Base-by-base conservation (phyloP, 2,888 invertebrate species). In the Patella pellucida region DNA sequence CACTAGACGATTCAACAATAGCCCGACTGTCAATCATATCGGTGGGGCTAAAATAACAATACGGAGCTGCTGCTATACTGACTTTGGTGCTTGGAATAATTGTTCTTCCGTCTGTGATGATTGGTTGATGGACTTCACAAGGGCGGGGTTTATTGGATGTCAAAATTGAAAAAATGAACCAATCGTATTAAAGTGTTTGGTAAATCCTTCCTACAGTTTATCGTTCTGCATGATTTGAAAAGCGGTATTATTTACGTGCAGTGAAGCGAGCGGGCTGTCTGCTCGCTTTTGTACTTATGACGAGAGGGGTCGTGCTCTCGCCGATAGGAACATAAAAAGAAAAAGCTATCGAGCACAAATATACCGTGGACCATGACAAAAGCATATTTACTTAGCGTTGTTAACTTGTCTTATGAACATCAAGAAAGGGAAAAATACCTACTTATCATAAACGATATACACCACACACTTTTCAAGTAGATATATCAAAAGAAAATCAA, bases 1-100 rank as follows among this genome's bases (percentile, higher is more conserved):
- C 70, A 67, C 78, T 69, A 71, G 74, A 82, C 80, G 76, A 80
- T 82, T 81, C 81, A 76, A 78, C 76, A 76, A 80, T 79, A 77
- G 74, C 52, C 62, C 69, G 51, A 52, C 73, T 81, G 81, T 81
- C 81, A 81, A 80, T 81, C 81, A 81, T 23, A 16, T 27, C 72
- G 56, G 70, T 41, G 76, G 62, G 19, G 19, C 62, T 23, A 62
- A 11, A 62, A 62, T 62, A 23, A 62, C 62, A 62, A 19, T 62
- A 62, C 62, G 62, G 23, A 62, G 23, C 62, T 19, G 11, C 19
- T 23, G 62, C 23, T 16, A 62, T 62, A 12, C 19, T 62, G 19
- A 62, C 56, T 62, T 62, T 23, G 19, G 23, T 11, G 62, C 14
- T 19, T 23, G 62, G 12, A 62, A 62, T 41, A 41, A 41, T 41